phyloP scores from a whole-genome alignment of 2,797 vertebrate genomes.

The Diplodus puntazzo region DNA sequence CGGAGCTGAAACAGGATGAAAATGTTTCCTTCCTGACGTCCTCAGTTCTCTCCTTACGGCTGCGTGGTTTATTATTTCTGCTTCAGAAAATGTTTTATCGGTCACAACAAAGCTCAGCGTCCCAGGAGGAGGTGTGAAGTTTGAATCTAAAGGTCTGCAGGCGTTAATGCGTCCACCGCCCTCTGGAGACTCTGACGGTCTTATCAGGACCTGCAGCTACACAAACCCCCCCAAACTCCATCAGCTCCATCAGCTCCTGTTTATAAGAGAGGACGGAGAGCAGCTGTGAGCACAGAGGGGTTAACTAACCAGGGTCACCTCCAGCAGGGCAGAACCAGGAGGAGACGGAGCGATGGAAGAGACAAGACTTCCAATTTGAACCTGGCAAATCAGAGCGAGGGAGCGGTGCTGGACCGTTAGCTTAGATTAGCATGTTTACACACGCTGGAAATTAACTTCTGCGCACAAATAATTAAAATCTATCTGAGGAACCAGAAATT shows the following conservation, averaged over 20 bases:
- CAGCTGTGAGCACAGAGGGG: not conserved
- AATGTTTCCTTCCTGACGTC: not conserved
- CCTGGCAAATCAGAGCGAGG: too few species aligned
- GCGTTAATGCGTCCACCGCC: conserved; percentile 1
- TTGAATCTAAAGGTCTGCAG: conserved; percentile 6
- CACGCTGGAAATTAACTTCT: too few species aligned
- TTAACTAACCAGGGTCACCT: not conserved
- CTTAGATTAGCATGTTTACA: too few species aligned
- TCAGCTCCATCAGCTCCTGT: not conserved
- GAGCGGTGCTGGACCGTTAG: too few species aligned
- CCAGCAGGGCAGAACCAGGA: not conserved
- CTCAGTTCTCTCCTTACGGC: too few species aligned
- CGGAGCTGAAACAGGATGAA: not conserved
- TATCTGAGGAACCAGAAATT: too few species aligned
- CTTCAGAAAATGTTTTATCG: not conserved
- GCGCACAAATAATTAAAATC: too few species aligned
- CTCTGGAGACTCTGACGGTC: conserved; percentile 14
- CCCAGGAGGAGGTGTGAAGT: not conserved
- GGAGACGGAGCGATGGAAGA: not conserved
- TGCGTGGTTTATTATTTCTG: not conserved
- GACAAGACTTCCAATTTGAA: not conserved
- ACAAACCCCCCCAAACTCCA: not conserved
- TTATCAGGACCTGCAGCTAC: conserved; percentile 42
- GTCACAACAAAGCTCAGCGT: accelerated
- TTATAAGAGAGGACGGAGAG: not conserved